phyloP scores from a whole-genome alignment of 2,888 invertebrate genomes.

The Lumbricus terrestris region DNA sequence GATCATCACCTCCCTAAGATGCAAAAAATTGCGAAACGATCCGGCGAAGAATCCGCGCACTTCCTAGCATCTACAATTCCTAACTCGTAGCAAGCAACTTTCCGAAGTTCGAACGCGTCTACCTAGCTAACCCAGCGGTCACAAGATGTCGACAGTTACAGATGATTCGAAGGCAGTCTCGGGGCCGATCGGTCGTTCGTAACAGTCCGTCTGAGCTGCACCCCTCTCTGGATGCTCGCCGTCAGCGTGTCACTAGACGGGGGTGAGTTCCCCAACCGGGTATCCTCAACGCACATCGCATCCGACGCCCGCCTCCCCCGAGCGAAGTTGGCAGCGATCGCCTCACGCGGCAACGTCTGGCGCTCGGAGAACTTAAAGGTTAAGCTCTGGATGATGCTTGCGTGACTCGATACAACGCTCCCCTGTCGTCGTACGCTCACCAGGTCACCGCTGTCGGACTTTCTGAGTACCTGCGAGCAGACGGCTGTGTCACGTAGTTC shows the following conservation, averaged over 20 bases:
- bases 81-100: not conserved
- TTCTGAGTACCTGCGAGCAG: not conserved
- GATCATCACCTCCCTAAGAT: not conserved
- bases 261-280: not conserved
- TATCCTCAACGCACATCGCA: slow-evolving; percentile 6
- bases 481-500: not conserved
- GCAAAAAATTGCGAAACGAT: not conserved
- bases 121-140: not conserved
- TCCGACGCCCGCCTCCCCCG: not conserved
- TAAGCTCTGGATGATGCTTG: not conserved
- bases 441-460: not conserved
- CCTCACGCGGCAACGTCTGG: slow-evolving; percentile 13
- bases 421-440: not conserved
- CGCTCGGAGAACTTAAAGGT: not conserved
- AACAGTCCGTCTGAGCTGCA: not conserved
- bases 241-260: not conserved
- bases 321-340: not conserved
- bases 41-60: not conserved
- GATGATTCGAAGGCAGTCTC: not conserved
- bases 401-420: not conserved
- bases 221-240: not conserved
- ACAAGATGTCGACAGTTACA: not conserved
- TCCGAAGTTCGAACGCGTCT: too few species aligned
- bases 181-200: not conserved
- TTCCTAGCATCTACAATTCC: not conserved